Evolutionary conservation across 2,797 vertebrate genomes (phyloP), one percentile per base, ranked within the genome.

Genomic region (Garrulus glandarius): DNA sequence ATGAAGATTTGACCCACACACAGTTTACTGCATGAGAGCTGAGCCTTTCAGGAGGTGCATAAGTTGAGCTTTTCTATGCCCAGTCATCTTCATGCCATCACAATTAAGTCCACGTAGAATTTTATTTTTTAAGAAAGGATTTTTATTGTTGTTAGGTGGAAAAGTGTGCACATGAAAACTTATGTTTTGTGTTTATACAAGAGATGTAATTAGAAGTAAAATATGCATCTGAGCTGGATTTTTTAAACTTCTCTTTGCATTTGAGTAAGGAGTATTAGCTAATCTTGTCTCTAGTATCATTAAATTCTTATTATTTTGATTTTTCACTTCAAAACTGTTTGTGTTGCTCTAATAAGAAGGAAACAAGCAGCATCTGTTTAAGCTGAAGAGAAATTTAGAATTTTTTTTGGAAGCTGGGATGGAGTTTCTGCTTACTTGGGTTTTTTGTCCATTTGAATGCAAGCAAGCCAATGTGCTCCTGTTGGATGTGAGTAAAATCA

Each of bases 401-500:
- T 4, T 29, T 68, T 64, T 89, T 93, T 36, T 29, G n/a, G 14
- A 57, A 87, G 7, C 29, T 43, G 63, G 32, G 37, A 9, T 19
- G 56, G 52, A 43, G 53, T 87, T 92, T 92, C 46, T 85, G 17
- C 47, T 79, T 71, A 49, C 85, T 53, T 72, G 34, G 13, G 5
- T 12, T 43, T 56, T 89, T 80, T 57, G 41, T 47, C 46, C 44
- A 27, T 19, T 41, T 82, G 63, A 37, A 49, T 60, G 27, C 43
- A 50, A 47, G 65, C 9, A 29, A 87, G 53, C 24, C 41, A 53
- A 19, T 7, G 21, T 64, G 71, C 65, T 71, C n/a, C 49, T 74
- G 41, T 91, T 88, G 71, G 39, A 49, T 59, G 27, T 43, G 21
- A 65, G 53, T 52, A 84, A 85, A 92, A 53, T 21, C 68, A 37